Conservation (phyloP, 2,113 vertebrate genomes). For the Syrmaticus mikado region DNA sequence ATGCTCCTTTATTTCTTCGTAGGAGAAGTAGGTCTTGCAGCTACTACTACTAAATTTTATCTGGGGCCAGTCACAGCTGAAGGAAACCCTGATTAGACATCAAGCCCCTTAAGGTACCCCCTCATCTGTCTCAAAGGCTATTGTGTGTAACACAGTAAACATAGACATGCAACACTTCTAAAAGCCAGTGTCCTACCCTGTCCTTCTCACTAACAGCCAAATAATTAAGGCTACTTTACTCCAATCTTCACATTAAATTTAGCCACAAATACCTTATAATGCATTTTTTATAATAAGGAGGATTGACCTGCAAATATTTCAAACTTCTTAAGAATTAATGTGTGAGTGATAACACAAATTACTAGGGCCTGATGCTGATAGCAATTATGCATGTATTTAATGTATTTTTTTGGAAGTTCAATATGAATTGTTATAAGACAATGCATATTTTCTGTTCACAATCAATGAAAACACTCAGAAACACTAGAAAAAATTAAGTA, state of each 20-base stretch:
- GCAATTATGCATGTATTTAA: neutral
- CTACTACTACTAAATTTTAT: neutral
- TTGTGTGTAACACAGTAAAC: too few relatives aligned
- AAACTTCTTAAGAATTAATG: neutral
- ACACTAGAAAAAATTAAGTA: neutral
- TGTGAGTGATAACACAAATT: neutral
- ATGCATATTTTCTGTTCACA: neutral
- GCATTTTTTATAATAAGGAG: conserved; percentile 1
- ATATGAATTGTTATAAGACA: neutral
- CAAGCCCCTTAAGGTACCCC: neutral
- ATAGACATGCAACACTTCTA: too few relatives aligned
- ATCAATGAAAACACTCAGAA: conserved; percentile 10
- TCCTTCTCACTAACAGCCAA: too few relatives aligned
- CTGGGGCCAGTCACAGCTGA: neutral
- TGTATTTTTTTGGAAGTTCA: conserved; percentile 8
- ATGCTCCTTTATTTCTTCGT: neutral
- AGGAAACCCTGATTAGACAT: neutral
- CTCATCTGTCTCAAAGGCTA: neutral
- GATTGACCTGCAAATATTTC: neutral
- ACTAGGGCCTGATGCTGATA: neutral
- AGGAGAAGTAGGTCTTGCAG: neutral
- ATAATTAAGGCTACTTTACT: too few relatives aligned
- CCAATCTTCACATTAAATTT: too few relatives aligned
- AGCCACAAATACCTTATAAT: neutral
- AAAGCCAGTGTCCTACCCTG: too few relatives aligned